Evolutionary conservation across 2,888 invertebrate species (phyloP).

Genomic region (Hipparchia semele): DNA sequence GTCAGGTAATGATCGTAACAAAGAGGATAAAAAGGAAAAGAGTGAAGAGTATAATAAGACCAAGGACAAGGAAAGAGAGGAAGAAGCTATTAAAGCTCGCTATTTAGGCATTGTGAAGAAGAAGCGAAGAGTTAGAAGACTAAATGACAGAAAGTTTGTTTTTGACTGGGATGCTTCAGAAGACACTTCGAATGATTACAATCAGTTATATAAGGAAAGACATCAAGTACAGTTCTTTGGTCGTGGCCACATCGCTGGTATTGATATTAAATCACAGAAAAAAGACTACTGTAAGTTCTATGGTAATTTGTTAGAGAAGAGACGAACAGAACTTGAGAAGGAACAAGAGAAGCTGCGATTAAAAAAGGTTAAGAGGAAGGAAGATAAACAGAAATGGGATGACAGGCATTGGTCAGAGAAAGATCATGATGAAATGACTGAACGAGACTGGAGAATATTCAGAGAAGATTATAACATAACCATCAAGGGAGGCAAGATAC

Average conservation of each 20-base stretch:
- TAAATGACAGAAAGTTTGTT: conserved; percentile 99
- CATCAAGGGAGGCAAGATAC: conserved; percentile 98
- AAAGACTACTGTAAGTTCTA: conserved; percentile 99
- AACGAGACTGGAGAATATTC: conserved; percentile 99
- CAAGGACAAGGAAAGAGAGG: conserved; percentile 95
- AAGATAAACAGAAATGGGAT: conserved; percentile 99
- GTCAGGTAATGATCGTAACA: conserved; percentile 71
- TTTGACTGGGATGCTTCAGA: conserved; percentile 99
- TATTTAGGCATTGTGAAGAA: conserved; percentile 97
- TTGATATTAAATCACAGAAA: conserved; percentile 98
- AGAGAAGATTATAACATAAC: conserved; percentile 99
- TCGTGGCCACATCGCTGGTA: conserved; percentile 98
- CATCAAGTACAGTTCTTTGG: conserved; percentile 99
- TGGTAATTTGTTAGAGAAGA: conserved; percentile 95
- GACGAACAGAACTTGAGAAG: conserved; percentile 98
- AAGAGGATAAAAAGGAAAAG: conserved; percentile 73
- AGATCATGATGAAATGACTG: conserved; percentile 96
- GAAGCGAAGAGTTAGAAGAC: conserved; percentile 93
- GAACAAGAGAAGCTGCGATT: conserved; percentile 97
- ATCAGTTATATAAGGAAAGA: conserved; percentile 96
- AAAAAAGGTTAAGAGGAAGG: conserved; percentile 96
- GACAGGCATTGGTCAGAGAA: conserved; percentile 99
- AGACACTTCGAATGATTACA: conserved; percentile 99
- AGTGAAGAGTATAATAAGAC: conserved; percentile 81
- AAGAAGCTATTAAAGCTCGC: conserved; percentile 97